These are phyloP conservation scores for Glyphotaelius pellucidus DNA, from an alignment of 2,888 invertebrate species.

Conservation along the genomic window DNA sequence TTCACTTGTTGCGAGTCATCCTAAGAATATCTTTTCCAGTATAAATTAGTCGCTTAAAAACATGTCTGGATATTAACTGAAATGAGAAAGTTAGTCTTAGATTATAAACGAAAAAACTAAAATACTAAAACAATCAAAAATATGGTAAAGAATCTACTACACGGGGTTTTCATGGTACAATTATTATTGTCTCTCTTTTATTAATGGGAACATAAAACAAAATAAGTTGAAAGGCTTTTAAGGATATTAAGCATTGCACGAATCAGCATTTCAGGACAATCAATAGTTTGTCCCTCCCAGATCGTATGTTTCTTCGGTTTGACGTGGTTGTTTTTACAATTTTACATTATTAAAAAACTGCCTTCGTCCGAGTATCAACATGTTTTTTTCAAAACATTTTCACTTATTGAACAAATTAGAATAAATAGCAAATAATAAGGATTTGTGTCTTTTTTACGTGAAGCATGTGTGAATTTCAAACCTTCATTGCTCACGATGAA, in stretches of 20 bases:
- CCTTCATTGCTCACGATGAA: too few relatives aligned
- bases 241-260: not conserved
- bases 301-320: not conserved
- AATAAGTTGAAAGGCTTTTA: not conserved
- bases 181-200: not conserved
- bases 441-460: too few relatives aligned
- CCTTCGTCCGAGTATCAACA: not conserved
- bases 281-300: not conserved
- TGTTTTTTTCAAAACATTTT: not conserved
- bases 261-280: not conserved
- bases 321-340: not conserved
- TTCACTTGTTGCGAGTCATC: too few relatives aligned
- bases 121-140: not conserved
- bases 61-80: too few relatives aligned
- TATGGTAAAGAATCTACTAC: not conserved
- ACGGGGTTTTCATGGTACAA: not conserved
- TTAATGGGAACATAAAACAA: not conserved
- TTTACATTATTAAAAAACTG: not conserved
- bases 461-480: too few relatives aligned
- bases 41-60: too few relatives aligned
- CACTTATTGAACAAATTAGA: not conserved
- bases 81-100: too few relatives aligned
- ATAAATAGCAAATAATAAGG: too few relatives aligned
- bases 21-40: too few relatives aligned
- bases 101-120: too few relatives aligned